Evolutionary conservation across 2,113 vertebrate genomes (phyloP), one percentile per base, ranked within the genome.

Genomic region (Nipponia nippon): DNA sequence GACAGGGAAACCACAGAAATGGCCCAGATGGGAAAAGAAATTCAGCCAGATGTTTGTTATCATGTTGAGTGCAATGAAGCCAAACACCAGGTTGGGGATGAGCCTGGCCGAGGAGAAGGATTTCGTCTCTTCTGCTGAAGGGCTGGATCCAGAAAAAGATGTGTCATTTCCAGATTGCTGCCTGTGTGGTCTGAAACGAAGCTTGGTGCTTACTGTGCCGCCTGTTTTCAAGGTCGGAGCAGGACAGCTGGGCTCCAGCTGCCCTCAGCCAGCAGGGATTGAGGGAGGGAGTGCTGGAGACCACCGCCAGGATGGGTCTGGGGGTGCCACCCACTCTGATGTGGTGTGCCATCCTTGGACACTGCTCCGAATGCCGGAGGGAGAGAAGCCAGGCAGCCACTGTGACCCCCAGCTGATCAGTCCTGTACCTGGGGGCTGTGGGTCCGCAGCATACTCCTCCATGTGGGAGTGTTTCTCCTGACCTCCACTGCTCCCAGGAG

Each of bases 311-410:
- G 63, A 40, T 0, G 5, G 36, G 44, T 3, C 47, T 21, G 73
- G 65, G 21, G 4, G 65, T 15, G 75, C 1, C 46, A 7, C n/a
- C 22, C 17, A 0, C 26, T 44, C 15, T 3, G 8, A 46, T 0
- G 0, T 10, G 34, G 5, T 13, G 17, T 49, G 62, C 2, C 11
- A 5, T 11, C 17, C 77, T 20, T 0, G 6, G 44, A 52, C 40
- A 3, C 53, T 9, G 38, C 53, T 56, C 20, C 0, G 3, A n/a
- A 12, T 16, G 2, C 27, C 0, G 1, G 3, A 6, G 10, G 32
- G 27, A 30, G 70, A 23, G 61, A 15, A 73, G 49, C 8, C 11
- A 0, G 36, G 55, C 38, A 16, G 50, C 29, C 9, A 4, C 49
- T 2, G 2, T 1, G 12, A 20, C 21, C 21, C 49, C 29, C 25